Evolutionary conservation across 1,140 invertebrate genomes (phyloP), one percentile per base, ranked within the genome.

Genomic region (Geopemphigus sp.): DNA sequence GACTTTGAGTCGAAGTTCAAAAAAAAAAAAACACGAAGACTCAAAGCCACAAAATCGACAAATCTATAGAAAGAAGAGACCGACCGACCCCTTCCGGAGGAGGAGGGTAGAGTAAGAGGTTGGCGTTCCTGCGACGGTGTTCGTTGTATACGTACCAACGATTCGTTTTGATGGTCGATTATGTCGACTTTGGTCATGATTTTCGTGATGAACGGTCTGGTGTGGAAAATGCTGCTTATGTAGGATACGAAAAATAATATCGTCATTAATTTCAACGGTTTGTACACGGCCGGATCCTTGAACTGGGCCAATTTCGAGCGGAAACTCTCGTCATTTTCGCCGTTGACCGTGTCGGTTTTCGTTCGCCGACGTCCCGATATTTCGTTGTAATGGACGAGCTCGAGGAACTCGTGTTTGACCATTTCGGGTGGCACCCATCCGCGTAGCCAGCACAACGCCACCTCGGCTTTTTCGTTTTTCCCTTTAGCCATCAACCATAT

Each of bases 401-500:
- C 84, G 17, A 85, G 83, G 59, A 87, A 87, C 81, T 89, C 88
- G 29, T 85, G 83, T 53, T 83, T 83, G 0, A 89, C 86, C 11
- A 85, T 82, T 11, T 87, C 85, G 5, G 85, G 84, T 1, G 84
- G 84, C 4, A 83, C 83, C 88, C 88, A 89, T 0, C 88, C 88
- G 15, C 88, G 84, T 0, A 89, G 83, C 84, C 87, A 88, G 47
- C 87, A 86, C 0, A 89, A 82, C 0, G 87, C 84, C 63, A 85
- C 85, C 26, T 86, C 81, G 0, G 88, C 87, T 29, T 88, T 87
- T 17, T 86, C 85, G 47, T 85, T 85, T 80, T 85, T 83, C 6
- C 87, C 86, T 82, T 87, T 86, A 17, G 86, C 85, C 56, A 89
- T 82, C 10, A 90, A 84, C 90, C 90, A 92, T 11, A 90, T 85